Conservation (phyloP, 2,797 vertebrate species). For the Pyrocephalus nanus region DNA sequence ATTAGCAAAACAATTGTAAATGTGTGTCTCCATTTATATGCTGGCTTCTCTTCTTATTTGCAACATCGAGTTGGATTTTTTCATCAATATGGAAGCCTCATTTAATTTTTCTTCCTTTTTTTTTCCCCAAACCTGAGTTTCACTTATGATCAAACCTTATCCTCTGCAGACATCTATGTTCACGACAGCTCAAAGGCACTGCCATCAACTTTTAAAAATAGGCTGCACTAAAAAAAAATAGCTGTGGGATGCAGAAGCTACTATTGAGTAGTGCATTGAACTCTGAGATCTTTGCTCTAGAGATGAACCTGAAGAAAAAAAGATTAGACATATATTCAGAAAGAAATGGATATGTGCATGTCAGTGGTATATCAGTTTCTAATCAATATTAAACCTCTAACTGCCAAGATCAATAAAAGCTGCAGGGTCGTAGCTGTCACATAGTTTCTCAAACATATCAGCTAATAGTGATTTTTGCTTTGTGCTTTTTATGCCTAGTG, state of each 20-base stretch:
- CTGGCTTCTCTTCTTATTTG: neutral
- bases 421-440: constrained; percentile 54
- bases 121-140: neutral
- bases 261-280: constrained; percentile 19
- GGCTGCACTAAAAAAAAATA: neutral
- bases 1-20: neutral
- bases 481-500: constrained; percentile 14
- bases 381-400: constrained; percentile 72
- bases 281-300: constrained; percentile 53
- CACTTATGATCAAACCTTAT: neutral
- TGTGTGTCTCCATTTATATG: neutral
- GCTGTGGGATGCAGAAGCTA: neutral
- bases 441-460: constrained; percentile 62
- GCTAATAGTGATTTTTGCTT: constrained; percentile 53
- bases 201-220: neutral
- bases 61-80: neutral
- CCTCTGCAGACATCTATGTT: neutral
- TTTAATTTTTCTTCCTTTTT: neutral
- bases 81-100: neutral
- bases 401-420: constrained; percentile 69
- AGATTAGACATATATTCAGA: constrained; percentile 28
- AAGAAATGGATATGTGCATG: constrained; percentile 47
- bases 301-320: constrained; percentile 60
- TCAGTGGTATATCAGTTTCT: constrained; percentile 68
- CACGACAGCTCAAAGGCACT: neutral